These are phyloP conservation scores for Dichetophora obliterata DNA, from an alignment of 2,888 invertebrate genomes.

Conservation along the genomic window DNA sequence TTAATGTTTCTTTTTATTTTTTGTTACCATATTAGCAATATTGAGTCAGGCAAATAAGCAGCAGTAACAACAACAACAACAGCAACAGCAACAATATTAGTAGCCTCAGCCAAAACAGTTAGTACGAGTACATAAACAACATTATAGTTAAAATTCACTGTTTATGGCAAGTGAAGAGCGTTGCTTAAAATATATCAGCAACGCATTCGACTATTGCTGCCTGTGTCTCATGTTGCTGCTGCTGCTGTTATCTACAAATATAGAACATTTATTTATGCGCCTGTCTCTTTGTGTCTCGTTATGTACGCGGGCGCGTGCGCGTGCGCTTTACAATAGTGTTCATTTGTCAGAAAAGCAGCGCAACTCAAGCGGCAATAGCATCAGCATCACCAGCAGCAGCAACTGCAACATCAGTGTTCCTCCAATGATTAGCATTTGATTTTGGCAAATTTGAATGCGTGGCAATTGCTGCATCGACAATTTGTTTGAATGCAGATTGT, in stretches of 20 bases:
- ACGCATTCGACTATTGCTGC: not conserved
- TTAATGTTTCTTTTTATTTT: not conserved
- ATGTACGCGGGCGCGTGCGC: conserved; percentile 45
- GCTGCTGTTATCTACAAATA: conserved; percentile 56
- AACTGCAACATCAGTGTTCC: not conserved
- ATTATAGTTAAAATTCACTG: conserved; percentile 43
- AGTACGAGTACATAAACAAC: conserved; percentile 36
- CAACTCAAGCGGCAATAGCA: conserved; percentile 4
- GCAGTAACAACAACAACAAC: not conserved
- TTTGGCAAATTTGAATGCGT: conserved; percentile 43
- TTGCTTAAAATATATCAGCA: conserved; percentile 11
- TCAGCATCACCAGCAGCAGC: not conserved
- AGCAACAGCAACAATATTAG: not conserved
- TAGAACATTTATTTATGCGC: conserved; percentile 62
- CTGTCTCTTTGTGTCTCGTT: conserved; percentile 37
- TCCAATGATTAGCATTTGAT: conserved; percentile 49
- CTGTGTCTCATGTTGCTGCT: not conserved
- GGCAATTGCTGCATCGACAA: conserved; percentile 36
- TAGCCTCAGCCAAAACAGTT: conserved; percentile 16
- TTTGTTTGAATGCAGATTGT: conserved; percentile 38
- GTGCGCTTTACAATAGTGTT: conserved; percentile 23
- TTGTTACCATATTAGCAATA: conserved; percentile 4
- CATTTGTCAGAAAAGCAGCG: conserved; percentile 44
- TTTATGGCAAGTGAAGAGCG: conserved; percentile 38
- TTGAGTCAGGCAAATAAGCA: conserved; percentile 31